Evolutionary conservation across 2,888 invertebrate species (phyloP).

Genomic region (Drosophila subquinaria): DNA sequence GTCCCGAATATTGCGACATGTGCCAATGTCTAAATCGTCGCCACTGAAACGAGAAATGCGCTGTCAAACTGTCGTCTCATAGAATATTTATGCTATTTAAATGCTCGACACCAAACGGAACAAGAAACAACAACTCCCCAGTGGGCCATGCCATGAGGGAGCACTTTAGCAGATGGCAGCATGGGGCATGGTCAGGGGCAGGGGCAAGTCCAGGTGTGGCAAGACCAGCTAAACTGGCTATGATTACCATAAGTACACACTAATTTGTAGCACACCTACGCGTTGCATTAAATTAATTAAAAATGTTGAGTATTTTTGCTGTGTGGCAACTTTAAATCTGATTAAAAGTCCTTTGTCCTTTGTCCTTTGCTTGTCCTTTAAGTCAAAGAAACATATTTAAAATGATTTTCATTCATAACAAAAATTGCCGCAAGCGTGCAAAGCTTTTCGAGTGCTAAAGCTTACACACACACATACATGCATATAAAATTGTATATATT

Average conservation of each 20-base stretch:
- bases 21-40: constrained; percentile 15
- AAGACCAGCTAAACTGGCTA: constrained; percentile 5
- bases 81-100: constrained; percentile 37
- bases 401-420: constrained; percentile 54
- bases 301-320: constrained; percentile 25
- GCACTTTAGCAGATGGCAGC: constrained; percentile 12
- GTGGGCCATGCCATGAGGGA: constrained; percentile 9
- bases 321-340: constrained; percentile 13
- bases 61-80: constrained; percentile 37
- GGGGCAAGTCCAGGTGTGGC: not conserved
- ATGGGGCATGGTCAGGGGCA: not conserved
- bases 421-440: constrained; percentile 26
- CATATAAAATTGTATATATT: not conserved
- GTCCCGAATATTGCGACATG: constrained; percentile 41
- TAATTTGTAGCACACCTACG: constrained; percentile 35
- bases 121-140: constrained; percentile 18
- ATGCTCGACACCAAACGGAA: constrained; percentile 11
- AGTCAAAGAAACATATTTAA: constrained; percentile 18
- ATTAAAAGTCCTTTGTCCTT: constrained; percentile 24
- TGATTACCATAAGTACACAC: constrained; percentile 40
- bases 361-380: not conserved
- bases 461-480: constrained; percentile 9
- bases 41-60: constrained; percentile 5
- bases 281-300: constrained; percentile 67
- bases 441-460: constrained; percentile 59